A percentile compares a stretch with the other conserved stretches of the same genome.
Conservation (phyloP, 2,888 invertebrate genomes). For the Amphipoea lucens region DNA sequence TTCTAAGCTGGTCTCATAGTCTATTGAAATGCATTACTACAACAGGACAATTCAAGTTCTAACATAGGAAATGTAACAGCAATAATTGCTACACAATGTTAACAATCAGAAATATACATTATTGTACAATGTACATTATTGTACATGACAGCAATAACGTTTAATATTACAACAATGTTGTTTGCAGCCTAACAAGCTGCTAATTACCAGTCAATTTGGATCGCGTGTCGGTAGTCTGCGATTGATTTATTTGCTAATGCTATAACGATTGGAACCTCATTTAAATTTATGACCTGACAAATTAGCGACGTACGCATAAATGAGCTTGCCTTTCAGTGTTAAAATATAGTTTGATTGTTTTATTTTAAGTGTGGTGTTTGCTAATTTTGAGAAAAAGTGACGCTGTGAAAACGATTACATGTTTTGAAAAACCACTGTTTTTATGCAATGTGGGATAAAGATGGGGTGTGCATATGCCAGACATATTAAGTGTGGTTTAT, state of each 20-base stretch:
- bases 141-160: slow-evolving; percentile 11
- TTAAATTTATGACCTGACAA: slow-evolving; percentile 47
- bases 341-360: not conserved
- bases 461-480: not conserved
- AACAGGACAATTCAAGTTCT: not conserved
- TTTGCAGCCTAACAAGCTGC: slow-evolving; percentile 49
- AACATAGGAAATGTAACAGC: not conserved
- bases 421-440: not conserved
- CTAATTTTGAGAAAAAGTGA: not conserved
- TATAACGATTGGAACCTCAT: slow-evolving; percentile 51
- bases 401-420: no score
- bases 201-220: slow-evolving; percentile 54
- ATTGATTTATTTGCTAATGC: slow-evolving; percentile 59
- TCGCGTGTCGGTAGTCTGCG: slow-evolving; percentile 34
- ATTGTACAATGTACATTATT: not conserved
- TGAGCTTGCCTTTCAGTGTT: not conserved
- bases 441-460: no score
- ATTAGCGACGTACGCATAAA: slow-evolving; percentile 30
- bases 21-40: not conserved
- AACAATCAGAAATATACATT: not conserved
- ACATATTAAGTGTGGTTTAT: no score
- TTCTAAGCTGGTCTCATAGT: not conserved
- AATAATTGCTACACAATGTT: not conserved
- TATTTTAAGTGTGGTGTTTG: no score
- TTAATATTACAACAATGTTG: slow-evolving; percentile 29